Base-by-base conservation (phyloP, 2,797 vertebrate species). In the Salmo trutta region DNA sequence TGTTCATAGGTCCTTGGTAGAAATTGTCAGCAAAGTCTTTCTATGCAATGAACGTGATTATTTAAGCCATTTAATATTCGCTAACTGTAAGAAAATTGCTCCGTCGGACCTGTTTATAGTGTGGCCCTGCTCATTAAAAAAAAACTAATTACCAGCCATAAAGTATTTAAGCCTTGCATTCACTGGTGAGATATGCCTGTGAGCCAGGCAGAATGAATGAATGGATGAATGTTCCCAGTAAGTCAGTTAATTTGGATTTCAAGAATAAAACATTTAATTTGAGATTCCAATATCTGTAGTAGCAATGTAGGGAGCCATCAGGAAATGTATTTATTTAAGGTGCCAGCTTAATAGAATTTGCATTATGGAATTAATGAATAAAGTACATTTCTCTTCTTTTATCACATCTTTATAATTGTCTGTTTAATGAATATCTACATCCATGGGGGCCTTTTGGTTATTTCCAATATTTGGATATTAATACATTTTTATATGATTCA, bases 401-500 rank as follows among this genome's bases (percentile, higher is more conserved):
- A 89, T 95, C 85, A 79, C 85, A 90, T 93, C 86, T 93, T 95
- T 93, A 94, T 95, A 95, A 96, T 95, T 94, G 91, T 93, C 93
- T 94, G 87, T 94, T 95, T 95, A 95, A 96, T 96, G 92, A 95
- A 93, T 92, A 94, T 92, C 92, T 84, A 77, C 85, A 87, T 82
- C 81, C 80, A 83, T 64, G 71, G 77, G 77, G 82, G 73, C 47
- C 24, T 54, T 71, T 52, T 71, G 77, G 29, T 74, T 74, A 73
- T 80, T 82, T 80, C 72, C 77, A 80, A 82, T 82, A 72, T 84
- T 80, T 76, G 64, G 78, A 84, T 71, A 3, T 80, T 72, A 84
- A 68, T 65, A 36, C 36, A 36, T 7, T 47, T 5, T 0, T 19
- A 47, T n/a, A 36, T 33, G 16, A 33, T 66, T 66, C 31, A 24